Conservation (phyloP, 2,888 invertebrate genomes). For the Polyploca ridens region DNA sequence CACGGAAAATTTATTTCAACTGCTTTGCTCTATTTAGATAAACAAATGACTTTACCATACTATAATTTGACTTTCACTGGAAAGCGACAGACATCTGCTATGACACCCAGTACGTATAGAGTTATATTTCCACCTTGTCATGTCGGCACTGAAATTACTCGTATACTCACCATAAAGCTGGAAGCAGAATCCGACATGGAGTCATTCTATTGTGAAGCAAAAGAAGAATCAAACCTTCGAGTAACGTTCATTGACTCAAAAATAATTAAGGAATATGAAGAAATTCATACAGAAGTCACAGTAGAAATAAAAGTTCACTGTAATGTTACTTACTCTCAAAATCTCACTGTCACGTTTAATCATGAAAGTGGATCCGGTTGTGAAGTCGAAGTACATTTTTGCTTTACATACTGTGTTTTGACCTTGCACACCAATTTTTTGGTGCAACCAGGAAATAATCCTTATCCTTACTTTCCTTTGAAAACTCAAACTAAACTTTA, state of each 20-base stretch:
- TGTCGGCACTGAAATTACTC: constrained; percentile 50
- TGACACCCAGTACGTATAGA: constrained; percentile 58
- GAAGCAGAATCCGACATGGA: constrained; percentile 50
- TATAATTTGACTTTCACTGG: constrained; percentile 73
- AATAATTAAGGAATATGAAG: constrained; percentile 34
- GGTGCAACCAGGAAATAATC: constrained; percentile 54
- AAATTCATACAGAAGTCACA: constrained; percentile 48
- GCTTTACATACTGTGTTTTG: constrained; percentile 67
- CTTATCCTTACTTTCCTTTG: constrained; percentile 72
- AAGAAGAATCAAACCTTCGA: constrained; percentile 52
- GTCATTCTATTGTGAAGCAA: constrained; percentile 55
- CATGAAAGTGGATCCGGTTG: constrained; percentile 64
- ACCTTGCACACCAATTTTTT: constrained; percentile 62
- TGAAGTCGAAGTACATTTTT: constrained; percentile 68
- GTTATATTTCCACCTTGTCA: constrained; percentile 70
- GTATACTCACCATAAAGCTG: constrained; percentile 52
- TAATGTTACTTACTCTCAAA: constrained; percentile 43
- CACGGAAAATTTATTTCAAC: constrained; percentile 66
- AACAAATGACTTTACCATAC: constrained; percentile 67
- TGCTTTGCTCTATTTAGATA: constrained; percentile 70
- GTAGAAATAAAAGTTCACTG: constrained; percentile 56
- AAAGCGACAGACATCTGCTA: constrained; percentile 53
- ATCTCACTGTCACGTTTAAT: constrained; percentile 53
- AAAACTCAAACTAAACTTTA: constrained; percentile 52
- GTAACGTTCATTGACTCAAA: constrained; percentile 49